phyloP scores from a whole-genome alignment of 2,888 invertebrate species.

The Dermolepida albohirtum region DNA sequence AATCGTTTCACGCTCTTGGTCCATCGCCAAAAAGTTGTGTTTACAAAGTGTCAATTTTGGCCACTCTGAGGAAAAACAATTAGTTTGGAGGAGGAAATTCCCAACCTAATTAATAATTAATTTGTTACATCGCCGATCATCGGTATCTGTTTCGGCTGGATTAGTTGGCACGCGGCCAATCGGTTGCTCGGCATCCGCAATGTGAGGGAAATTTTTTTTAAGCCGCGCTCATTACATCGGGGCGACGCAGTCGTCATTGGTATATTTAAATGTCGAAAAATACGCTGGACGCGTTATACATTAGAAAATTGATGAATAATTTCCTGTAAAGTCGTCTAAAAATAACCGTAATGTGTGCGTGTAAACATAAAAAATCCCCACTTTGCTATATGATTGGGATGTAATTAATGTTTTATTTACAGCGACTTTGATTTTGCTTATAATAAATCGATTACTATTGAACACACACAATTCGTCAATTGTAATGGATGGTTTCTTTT shows the following conservation, averaged over 20 bases:
- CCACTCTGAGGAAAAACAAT: constrained; percentile 4
- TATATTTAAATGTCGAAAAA: not conserved
- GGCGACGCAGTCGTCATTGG: not conserved
- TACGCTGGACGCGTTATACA: no score
- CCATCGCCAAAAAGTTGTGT: not conserved
- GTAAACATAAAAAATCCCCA: no score
- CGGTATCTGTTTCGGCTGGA: constrained; percentile 16
- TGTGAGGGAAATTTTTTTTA: not conserved
- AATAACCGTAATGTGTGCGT: no score
- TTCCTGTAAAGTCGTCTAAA: no score
- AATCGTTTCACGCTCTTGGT: constrained; percentile 23
- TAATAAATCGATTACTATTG: no score
- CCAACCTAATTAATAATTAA: constrained; percentile 40
- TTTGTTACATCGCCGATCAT: constrained; percentile 22
- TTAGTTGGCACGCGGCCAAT: constrained; percentile 13
- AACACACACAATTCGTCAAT: no score
- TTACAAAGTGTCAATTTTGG: constrained; percentile 6
- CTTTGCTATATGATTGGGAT: no score
- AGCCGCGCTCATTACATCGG: not conserved
- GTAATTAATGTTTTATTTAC: no score
- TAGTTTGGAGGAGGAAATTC: constrained; percentile 1
- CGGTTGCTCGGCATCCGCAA: not conserved
- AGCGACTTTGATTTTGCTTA: no score
- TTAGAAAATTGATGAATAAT: no score
- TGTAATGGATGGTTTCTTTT: no score